These are phyloP conservation scores for Zalophus californianus DNA, from an alignment of 2,797 vertebrate species.

Conservation along the genomic window DNA sequence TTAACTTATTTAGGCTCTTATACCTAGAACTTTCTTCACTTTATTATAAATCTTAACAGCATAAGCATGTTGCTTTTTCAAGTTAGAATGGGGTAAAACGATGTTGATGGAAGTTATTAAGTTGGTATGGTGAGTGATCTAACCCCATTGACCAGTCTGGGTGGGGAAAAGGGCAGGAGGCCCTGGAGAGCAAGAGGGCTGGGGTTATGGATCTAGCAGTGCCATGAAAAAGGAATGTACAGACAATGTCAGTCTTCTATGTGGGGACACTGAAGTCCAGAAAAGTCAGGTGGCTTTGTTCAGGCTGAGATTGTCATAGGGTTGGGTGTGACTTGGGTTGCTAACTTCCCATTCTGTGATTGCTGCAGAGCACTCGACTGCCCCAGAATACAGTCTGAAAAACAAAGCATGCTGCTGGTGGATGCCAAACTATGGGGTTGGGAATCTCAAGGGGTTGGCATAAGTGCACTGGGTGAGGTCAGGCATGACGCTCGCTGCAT, in stretches of 20 bases:
- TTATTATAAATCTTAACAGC: constrained; percentile 6
- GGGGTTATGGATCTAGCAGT: not conserved
- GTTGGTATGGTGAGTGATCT: not conserved
- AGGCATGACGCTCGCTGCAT: not conserved
- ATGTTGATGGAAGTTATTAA: not conserved
- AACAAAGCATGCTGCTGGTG: not conserved
- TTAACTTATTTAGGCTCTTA: constrained; percentile 6
- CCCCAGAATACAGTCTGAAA: not conserved
- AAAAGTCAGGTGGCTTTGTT: not conserved
- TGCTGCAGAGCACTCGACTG: not conserved
- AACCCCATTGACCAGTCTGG: not conserved
- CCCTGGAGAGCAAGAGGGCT: not conserved
- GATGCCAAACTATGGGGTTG: not conserved
- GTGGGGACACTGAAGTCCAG: not conserved
- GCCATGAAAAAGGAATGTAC: not conserved
- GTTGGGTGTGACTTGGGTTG: not conserved
- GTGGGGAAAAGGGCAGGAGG: not conserved
- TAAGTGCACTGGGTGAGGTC: constrained; percentile 66
- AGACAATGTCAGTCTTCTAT: not conserved
- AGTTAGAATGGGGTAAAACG: not conserved
- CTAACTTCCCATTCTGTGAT: not conserved
- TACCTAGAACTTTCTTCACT: constrained; percentile 50
- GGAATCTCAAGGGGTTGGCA: not conserved
- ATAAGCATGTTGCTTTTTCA: constrained; percentile 8
- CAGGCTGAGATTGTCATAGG: not conserved